Evolutionary conservation across 2,113 vertebrate species (phyloP), one percentile per base, ranked within the genome.

Genomic region (Percopsis transmontana): DNA sequence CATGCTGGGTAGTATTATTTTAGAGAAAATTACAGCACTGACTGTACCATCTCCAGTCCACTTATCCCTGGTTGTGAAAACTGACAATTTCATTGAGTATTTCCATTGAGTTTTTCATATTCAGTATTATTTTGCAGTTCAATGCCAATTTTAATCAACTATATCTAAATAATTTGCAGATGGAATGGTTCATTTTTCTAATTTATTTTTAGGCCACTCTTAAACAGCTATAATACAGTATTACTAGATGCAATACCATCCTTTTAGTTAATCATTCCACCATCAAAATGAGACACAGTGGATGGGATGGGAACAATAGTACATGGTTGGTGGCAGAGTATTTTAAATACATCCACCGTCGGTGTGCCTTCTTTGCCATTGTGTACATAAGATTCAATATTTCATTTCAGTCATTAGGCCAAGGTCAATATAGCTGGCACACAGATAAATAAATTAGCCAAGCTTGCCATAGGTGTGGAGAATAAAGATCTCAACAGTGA

Each of bases 401-500:
- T 80, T 80, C 7, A 72, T 80, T 77, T 62, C 55, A 60, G 67
- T 68, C 62, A 59, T 61, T 39, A 58, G 65, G 67, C 42, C 62
- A 76, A 71, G 63, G 69, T 79, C 74, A 71, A 77, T 62, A 62
- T 23, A 78, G 66, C 72, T 68, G 74, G 68, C 10, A 0, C 24
- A 54, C 48, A 71, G 73, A 80, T 77, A 72, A 83, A 71, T 9
- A 79, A 87, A 83, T 69, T 72, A 79, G 38, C 48, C 69, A 42
- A 74, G 79, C 56, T 79, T 45, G 79, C 85, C 53, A 51, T 84
- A 88, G 85, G 82, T 88, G 62, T 52, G 72, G 56, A 68, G 84
- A 87, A 87, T 59, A 82, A 85, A 78, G 77, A 87, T 89, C 86
- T 89, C 82, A 69, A 85, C 79, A 50, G 56, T 88, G 86, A 90